A percentile compares a stretch with the other conserved stretches of the same genome.
These are phyloP conservation scores for Hypercompe scribonia DNA, from an alignment of 2,888 invertebrate genomes.

Conservation along the genomic window DNA sequence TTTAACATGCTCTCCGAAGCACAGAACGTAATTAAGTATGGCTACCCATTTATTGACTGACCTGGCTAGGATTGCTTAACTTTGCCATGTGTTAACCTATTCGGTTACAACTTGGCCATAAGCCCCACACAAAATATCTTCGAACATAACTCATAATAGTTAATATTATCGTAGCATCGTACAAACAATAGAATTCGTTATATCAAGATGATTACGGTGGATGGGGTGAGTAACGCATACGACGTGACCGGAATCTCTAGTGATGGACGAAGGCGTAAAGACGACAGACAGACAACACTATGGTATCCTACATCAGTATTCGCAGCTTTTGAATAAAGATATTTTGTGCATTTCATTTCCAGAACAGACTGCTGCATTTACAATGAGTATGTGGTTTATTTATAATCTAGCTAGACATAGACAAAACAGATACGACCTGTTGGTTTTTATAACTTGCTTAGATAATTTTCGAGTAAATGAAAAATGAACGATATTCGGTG, in stretches of 20 bases:
- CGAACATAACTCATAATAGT: constrained; percentile 4
- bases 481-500: not conserved
- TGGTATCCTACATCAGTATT: constrained; percentile 7
- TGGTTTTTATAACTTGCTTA: too few species aligned
- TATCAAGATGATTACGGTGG: constrained; percentile 62
- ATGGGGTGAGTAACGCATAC: constrained; percentile 49
- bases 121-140: not conserved
- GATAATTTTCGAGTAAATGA: not conserved
- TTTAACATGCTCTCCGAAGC: too few species aligned
- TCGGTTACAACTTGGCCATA: too few species aligned
- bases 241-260: constrained; percentile 65
- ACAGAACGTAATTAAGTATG: too few species aligned
- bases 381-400: too few species aligned
- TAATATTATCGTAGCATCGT: constrained; percentile 36
- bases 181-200: constrained; percentile 66
- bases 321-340: not conserved
- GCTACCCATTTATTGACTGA: too few species aligned
- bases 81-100: too few species aligned
- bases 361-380: not conserved
- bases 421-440: not conserved
- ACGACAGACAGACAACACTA: constrained; percentile 5
- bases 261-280: constrained; percentile 17
- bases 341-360: not conserved
- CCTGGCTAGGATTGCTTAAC: too few species aligned
- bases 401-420: not conserved